Evolutionary conservation across 2,888 invertebrate genomes (phyloP), one percentile per base, ranked within the genome.

Genomic region (Helobdella robusta): DNA sequence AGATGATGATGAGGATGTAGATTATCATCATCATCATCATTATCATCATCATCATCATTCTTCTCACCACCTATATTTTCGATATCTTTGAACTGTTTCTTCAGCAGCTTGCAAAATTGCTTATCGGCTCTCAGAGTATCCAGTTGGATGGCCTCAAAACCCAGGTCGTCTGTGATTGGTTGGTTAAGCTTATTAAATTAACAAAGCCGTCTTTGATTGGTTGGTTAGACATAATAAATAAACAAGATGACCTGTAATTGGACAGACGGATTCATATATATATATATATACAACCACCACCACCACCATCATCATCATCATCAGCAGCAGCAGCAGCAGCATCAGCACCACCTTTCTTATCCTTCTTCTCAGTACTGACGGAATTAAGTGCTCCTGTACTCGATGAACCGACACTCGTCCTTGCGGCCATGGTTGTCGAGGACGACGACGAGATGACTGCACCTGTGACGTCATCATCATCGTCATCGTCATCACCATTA

Each of bases 11-110:
- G n/a, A n/a, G n/a, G n/a, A n/a, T n/a, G n/a, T n/a, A n/a, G n/a
- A n/a, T n/a, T n/a, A n/a, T n/a, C n/a, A n/a, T n/a, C n/a, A n/a
- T n/a, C n/a, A n/a, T n/a, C n/a, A n/a, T n/a, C n/a, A n/a, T n/a
- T n/a, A n/a, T n/a, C n/a, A n/a, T n/a, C n/a, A n/a, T n/a, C n/a
- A n/a, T n/a, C n/a, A n/a, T n/a, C n/a, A n/a, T n/a, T n/a, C n/a
- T n/a, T n/a, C n/a, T n/a, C n/a, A n/a, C n/a, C n/a, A n/a, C n/a
- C n/a, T n/a, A 66, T 25, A 4, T 89, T 84, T 67, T 97, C 97
- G 61, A 76, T 62, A 74, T 98, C 97, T 76, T 98, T 98, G 79
- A 91, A 89, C 76, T 97, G 94, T 78, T 95, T 97, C 74, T 92
- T 88, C 58, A 89, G 86, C 40, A 90, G 86, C 82, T 98, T 98